Conservation (phyloP, 2,797 vertebrate species). For the Smutsia temminckii region DNA sequence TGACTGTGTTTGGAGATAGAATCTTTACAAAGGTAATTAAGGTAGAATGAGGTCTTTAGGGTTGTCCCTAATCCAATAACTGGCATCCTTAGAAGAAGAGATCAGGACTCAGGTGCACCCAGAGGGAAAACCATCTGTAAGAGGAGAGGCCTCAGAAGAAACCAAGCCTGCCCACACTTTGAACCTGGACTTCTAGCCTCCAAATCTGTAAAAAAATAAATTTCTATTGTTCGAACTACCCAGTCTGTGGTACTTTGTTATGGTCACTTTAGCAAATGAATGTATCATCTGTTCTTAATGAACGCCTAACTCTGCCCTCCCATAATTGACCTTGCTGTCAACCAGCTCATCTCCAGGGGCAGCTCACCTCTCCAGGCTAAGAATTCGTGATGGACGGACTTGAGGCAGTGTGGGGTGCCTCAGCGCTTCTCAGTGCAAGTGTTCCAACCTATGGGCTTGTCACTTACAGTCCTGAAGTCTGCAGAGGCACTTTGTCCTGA, state of each 20-base stretch:
- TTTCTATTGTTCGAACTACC: neutral
- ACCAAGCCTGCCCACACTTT: neutral
- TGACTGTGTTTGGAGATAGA: neutral
- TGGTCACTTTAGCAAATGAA: neutral
- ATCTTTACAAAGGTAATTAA: neutral
- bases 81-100: neutral
- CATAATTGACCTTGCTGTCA: neutral
- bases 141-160: neutral
- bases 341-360: neutral
- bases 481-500: conserved; percentile 9
- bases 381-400: neutral
- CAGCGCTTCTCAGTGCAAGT: neutral
- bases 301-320: neutral
- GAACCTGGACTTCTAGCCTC: neutral
- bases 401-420: neutral
- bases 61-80: neutral
- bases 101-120: neutral
- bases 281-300: neutral
- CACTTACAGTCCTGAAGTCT: neutral
- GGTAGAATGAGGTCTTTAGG: neutral
- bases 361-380: neutral
- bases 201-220: neutral
- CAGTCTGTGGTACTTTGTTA: neutral
- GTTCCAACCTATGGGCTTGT: neutral
- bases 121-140: neutral